Percentiles rank a stretch among this genome's conserved stretches.
phyloP scores from a whole-genome alignment of 1,140 invertebrate species.

The Hyles euphorbiae region DNA sequence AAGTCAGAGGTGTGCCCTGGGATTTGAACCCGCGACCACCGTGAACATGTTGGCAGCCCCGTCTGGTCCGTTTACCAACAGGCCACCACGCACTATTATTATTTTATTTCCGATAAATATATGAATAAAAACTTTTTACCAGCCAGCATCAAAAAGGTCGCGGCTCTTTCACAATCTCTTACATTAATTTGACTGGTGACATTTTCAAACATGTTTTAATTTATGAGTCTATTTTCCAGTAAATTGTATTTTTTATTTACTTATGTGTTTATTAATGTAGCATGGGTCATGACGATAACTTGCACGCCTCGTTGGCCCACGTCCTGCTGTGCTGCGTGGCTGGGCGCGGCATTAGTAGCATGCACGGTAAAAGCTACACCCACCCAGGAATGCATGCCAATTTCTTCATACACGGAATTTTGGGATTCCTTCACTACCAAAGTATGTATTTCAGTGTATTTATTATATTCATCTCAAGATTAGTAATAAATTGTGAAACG shows the following conservation, averaged over 20 bases:
- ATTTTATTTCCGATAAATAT: too few species aligned
- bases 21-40: too few species aligned
- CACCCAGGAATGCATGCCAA: constrained; percentile 64
- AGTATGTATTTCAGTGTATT: constrained; percentile 30
- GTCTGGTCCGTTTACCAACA: too few species aligned
- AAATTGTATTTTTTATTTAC: neutral
- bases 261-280: constrained; percentile 2
- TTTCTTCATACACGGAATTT: constrained; percentile 54
- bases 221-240: too few species aligned
- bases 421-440: constrained; percentile 56
- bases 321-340: constrained; percentile 52
- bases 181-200: too few species aligned
- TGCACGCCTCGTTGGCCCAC: constrained; percentile 50
- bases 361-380: constrained; percentile 35
- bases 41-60: too few species aligned
- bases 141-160: neutral
- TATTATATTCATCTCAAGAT: too few species aligned
- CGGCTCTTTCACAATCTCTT: neutral
- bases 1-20: too few species aligned
- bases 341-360: constrained; percentile 38
- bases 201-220: too few species aligned
- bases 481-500: too few species aligned
- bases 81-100: too few species aligned
- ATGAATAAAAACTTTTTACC: too few species aligned
- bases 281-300: constrained; percentile 47